These are phyloP conservation scores for Plecturocebus donacophilus DNA, from an alignment of 2,113 vertebrate genomes.

Conservation along the genomic window DNA sequence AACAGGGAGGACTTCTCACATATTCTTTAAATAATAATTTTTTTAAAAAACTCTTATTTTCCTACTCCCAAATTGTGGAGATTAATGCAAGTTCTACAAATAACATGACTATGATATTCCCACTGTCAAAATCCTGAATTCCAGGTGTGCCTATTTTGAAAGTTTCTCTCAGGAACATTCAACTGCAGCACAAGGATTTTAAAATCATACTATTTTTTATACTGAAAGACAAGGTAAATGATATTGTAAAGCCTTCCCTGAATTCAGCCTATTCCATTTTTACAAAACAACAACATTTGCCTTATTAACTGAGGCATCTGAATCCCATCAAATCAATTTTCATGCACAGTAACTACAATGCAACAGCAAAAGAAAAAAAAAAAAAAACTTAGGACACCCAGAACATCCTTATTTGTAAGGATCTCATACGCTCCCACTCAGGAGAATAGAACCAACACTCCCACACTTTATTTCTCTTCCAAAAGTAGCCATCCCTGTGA, in stretches of 20 bases:
- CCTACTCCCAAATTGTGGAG: not conserved
- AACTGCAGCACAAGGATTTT: not conserved
- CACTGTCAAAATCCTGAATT: not conserved
- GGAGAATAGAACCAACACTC: slow-evolving; percentile 35
- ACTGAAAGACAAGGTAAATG: not conserved
- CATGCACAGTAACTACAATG: not conserved
- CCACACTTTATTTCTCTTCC: slow-evolving; percentile 62
- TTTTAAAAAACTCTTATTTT: not conserved
- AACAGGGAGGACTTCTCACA: not conserved
- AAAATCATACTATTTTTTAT: not conserved
- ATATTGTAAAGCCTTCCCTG: not conserved
- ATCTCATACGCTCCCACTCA: not conserved
- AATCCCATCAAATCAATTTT: not conserved
- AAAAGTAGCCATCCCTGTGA: slow-evolving; percentile 82
- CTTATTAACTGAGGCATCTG: slow-evolving; percentile 19
- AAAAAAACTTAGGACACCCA: not conserved
- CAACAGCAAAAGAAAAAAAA: not conserved
- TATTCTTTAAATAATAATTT: not conserved
- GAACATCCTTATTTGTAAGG: not conserved
- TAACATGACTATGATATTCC: not conserved
- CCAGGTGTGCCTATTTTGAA: not conserved
- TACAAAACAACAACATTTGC: slow-evolving; percentile 45
- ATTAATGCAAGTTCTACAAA: slow-evolving; percentile 1
- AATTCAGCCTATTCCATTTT: not conserved
- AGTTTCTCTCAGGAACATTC: not conserved